These are phyloP conservation scores for Stigmatopora nigra DNA, from an alignment of 2,113 vertebrate genomes.

Conservation along the genomic window DNA sequence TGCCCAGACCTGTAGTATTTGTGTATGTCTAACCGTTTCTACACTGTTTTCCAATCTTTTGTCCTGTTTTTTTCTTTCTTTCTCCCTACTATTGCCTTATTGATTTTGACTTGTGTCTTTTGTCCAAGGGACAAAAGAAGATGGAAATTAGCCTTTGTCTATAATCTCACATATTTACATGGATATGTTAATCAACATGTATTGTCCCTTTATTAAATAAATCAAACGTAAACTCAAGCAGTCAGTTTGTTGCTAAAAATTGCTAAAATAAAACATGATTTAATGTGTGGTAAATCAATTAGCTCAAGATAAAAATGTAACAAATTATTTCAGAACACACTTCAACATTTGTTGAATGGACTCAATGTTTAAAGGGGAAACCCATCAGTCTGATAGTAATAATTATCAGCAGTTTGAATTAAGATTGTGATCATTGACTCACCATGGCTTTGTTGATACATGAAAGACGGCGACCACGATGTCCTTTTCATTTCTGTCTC, in stretches of 20 bases:
- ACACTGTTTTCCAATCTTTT: too few species aligned
- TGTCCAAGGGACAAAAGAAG: too few species aligned
- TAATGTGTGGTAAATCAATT: neutral
- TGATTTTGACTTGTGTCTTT: too few species aligned
- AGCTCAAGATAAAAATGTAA: neutral
- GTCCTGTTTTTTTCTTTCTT: too few species aligned
- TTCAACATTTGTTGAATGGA: neutral
- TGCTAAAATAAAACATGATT: neutral
- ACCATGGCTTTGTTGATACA: constrained; percentile 33
- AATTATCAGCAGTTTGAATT: neutral
- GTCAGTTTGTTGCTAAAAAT: neutral
- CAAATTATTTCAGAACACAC: neutral
- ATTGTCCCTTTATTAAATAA: too few species aligned
- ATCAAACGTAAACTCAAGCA: too few species aligned
- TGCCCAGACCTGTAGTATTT: too few species aligned
- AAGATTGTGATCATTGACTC: constrained; percentile 27
- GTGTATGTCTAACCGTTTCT: too few species aligned
- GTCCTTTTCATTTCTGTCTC: constrained; percentile 24
- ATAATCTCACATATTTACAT: too few species aligned
- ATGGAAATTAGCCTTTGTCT: too few species aligned
- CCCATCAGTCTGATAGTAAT: neutral
- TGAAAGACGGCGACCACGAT: constrained; percentile 47
- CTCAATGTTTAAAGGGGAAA: neutral
- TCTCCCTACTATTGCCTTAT: too few species aligned
- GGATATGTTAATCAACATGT: too few species aligned